phyloP scores from a whole-genome alignment of 2,888 invertebrate species.

The Caenorhabditis imperialis region DNA sequence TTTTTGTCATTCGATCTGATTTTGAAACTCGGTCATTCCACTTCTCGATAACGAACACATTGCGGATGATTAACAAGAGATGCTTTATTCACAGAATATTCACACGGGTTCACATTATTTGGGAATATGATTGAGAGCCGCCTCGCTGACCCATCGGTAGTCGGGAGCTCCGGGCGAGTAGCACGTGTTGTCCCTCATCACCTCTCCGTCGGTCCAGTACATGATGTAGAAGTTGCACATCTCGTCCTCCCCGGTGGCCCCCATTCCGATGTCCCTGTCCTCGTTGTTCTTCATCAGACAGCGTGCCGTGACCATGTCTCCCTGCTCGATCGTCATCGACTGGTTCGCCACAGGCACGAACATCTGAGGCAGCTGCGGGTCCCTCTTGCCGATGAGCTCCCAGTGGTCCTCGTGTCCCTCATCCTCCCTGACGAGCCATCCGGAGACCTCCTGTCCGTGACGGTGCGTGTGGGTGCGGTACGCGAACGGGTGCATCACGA shows the following conservation, averaged over 20 bases:
- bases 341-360: conserved; percentile 87
- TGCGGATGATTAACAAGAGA: too few relatives aligned
- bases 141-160: conserved; percentile 72
- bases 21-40: too few relatives aligned
- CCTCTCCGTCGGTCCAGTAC: conserved; percentile 74
- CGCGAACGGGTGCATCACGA: conserved; percentile 91
- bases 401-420: conserved; percentile 82
- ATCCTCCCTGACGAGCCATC: conserved; percentile 73
- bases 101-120: conserved; percentile 24
- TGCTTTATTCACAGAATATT: too few relatives aligned
- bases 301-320: conserved; percentile 63
- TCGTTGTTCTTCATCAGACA: conserved; percentile 76
- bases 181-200: conserved; percentile 72
- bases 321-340: conserved; percentile 82
- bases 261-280: conserved; percentile 69
- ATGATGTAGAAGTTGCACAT: conserved; percentile 79
- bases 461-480: conserved; percentile 93
- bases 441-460: conserved; percentile 76
- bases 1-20: too few relatives aligned
- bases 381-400: conserved; percentile 88
- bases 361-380: conserved; percentile 92
- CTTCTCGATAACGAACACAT: too few relatives aligned
- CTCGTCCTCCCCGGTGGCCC: conserved; percentile 77
- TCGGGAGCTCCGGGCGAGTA: conserved; percentile 76
- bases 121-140: conserved; percentile 75